Conservation (phyloP, 37 sponge, comb jelly and placozoan species). For the Haliclona indistincta region DNA sequence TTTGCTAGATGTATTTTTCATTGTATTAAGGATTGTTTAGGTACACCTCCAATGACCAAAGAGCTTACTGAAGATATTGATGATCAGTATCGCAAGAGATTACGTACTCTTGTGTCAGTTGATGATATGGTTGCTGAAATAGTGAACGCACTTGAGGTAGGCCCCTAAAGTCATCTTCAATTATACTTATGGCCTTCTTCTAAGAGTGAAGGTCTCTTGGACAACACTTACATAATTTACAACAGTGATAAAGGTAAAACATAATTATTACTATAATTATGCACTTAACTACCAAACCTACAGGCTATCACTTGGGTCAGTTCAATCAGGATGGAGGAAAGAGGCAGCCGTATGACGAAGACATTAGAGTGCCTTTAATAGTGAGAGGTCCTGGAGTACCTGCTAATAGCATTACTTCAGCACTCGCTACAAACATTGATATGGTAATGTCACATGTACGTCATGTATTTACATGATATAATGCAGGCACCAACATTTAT, state of each 20-base stretch:
- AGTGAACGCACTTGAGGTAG: too few species aligned
- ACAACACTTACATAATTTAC: constrained; percentile 84
- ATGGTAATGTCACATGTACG: constrained; percentile 17
- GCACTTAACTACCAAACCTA: too few species aligned
- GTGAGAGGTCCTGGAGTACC: constrained; percentile 74
- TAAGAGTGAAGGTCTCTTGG: constrained; percentile 42
- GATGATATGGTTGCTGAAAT: too few species aligned
- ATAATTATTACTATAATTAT: too few species aligned
- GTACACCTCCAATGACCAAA: constrained; percentile 60
- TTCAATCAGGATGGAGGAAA: constrained; percentile 88
- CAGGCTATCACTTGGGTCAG: constrained; percentile 87
- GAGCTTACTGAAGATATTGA: constrained; percentile 33
- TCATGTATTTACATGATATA: neutral
- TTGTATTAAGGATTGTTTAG: constrained; percentile 15
- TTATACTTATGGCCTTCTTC: too few species aligned
- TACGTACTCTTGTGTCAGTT: constrained; percentile 72
- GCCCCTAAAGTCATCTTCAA: too few species aligned
- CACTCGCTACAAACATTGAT: constrained; percentile 79
- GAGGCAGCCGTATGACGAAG: constrained; percentile 84
- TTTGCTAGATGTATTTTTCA: neutral
- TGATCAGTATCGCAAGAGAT: constrained; percentile 45
- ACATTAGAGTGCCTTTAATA: constrained; percentile 82
- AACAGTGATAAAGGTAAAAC: constrained; percentile 85
- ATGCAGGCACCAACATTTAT: constrained; percentile 79
- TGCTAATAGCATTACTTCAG: constrained; percentile 13